Evolutionary conservation across 92 coral and sea anemone genomes (phyloP).

Genomic region (Porites cylindrica): DNA sequence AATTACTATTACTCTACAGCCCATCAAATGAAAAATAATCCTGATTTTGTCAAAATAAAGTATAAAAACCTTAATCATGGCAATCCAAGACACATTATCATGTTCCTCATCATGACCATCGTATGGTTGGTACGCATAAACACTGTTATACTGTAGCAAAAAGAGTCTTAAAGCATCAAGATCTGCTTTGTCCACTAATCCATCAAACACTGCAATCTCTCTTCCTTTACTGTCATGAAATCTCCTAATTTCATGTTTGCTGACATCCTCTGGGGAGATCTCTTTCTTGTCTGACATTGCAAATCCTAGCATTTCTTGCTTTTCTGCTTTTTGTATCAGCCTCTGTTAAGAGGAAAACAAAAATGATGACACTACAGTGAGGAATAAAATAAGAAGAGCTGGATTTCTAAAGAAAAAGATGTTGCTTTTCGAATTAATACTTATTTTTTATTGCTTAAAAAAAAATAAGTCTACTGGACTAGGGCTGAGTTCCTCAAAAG

Average conservation of each 20-base stretch:
- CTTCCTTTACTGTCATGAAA: constrained; percentile 81
- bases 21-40: neutral
- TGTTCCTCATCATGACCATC: constrained; percentile 87
- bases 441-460: too few relatives aligned
- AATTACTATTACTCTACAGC: neutral
- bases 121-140: constrained; percentile 67
- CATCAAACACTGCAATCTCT: constrained; percentile 93
- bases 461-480: too few relatives aligned
- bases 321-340: constrained; percentile 40
- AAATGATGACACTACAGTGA: neutral
- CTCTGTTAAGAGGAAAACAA: constrained; percentile 44
- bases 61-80: constrained; percentile 69
- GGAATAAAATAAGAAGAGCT: too few relatives aligned
- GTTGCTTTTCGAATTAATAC: too few relatives aligned
- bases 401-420: too few relatives aligned
- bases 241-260: constrained; percentile 69
- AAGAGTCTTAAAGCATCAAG: constrained; percentile 78
- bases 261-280: constrained; percentile 56
- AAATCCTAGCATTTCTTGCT: constrained; percentile 57
- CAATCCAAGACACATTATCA: constrained; percentile 96
- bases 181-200: constrained; percentile 70
- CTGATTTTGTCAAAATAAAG: neutral
- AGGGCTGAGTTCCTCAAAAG: too few relatives aligned
- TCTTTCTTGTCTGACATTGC: constrained; percentile 74
- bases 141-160: constrained; percentile 85